Conservation (phyloP, 2,113 vertebrate species). For the human (Homo sapiens) region DNA sequence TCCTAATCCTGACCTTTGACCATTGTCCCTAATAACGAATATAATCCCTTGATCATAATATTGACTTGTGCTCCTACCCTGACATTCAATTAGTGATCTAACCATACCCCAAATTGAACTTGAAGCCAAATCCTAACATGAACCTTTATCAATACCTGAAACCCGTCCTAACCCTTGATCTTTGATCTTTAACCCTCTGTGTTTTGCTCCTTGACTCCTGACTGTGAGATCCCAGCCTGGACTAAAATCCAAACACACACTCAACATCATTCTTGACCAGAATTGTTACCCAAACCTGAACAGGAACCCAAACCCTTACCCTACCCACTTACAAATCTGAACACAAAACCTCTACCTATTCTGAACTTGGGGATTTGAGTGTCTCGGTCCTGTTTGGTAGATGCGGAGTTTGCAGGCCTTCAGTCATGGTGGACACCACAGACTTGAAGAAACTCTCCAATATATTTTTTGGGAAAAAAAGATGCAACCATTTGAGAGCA, state of each 20-base stretch:
- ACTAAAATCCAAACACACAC: background rate
- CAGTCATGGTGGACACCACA: accelerated
- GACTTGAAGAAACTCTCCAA: too few relatives aligned
- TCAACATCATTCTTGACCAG: background rate
- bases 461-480: background rate
- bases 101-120: too few relatives aligned
- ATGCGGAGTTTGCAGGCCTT: background rate
- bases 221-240: background rate
- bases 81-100: too few relatives aligned
- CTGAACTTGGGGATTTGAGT: accelerated
- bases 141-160: background rate
- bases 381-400: accelerated
- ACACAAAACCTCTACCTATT: accelerated
- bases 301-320: background rate
- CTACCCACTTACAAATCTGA: background rate
- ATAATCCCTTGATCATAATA: too few relatives aligned
- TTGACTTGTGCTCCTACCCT: too few relatives aligned
- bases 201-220: background rate
- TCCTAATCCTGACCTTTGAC: too few relatives aligned
- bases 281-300: background rate
- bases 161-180: too few relatives aligned
- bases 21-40: too few relatives aligned
- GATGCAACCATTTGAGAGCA: background rate
- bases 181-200: too few relatives aligned
- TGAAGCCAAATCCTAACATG: too few relatives aligned